Base-by-base conservation (phyloP, 1,140 invertebrate species). In the Drosophila nigrodunni region DNA sequence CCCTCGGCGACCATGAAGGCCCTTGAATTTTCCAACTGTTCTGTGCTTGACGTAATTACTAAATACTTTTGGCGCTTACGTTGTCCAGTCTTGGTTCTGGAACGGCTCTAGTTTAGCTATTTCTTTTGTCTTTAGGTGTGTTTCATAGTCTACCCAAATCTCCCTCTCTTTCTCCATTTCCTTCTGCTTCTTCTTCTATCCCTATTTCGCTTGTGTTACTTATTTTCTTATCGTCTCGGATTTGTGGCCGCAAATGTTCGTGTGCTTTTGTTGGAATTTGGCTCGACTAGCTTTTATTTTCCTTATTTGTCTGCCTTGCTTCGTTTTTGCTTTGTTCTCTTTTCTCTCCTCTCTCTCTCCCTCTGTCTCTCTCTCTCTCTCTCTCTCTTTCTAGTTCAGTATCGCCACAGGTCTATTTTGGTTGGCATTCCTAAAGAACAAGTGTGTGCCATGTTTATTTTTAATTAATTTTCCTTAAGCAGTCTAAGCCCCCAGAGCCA, bases 381-480 rank as follows among this genome's bases (percentile, higher is more conserved):
- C 34, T 37, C 37, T 18, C 52, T 39, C 55, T 30, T 21, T 52
- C n/a, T n/a, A 10, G 21, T 8, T 39, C 15, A 54, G 50, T 35
- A 35, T 62, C 50, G 80, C 80, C 85, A 72, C 80, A 74, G 83
- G 80, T 88, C 77, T 88, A 85, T 89, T 88, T 89, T 88, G 57
- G 80, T 78, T 80, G 86, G 86, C 74, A 89, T 90, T 85, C 78
- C 80, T 64, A 65, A 77, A 79, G 80, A 66, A 89, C 85, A 89
- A 89, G 85, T 72, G 85, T 89, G 85, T 89, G 85, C 85, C 85
- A 89, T 89, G 85, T 89, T 89, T 89, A 89, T 89, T 89, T 89
- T 89, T 89, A 89, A 89, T 89, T 89, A 89, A 89, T 89, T 89
- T 89, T 89, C 80, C 85, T 89, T 89, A 89, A 89, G 80, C 85